Conservation (phyloP, 2,113 vertebrate species). For the Dicerorhinus sumatrensis region DNA sequence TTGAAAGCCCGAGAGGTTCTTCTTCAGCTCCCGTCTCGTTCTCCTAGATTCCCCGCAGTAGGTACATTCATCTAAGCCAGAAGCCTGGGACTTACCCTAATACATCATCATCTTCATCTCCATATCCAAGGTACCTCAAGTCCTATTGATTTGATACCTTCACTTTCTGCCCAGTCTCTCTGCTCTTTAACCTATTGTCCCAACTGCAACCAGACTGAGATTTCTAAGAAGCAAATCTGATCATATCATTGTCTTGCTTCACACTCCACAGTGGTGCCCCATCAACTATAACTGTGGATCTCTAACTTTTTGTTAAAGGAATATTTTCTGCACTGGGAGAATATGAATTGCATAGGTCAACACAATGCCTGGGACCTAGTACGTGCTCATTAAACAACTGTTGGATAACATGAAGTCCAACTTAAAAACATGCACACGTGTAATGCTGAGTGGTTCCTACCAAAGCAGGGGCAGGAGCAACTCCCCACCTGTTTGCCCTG, state of each 20-base stretch:
- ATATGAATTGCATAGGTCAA: background rate
- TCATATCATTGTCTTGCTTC: background rate
- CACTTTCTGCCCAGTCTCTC: background rate
- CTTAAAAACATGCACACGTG: background rate
- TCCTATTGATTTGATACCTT: background rate
- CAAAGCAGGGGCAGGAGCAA: background rate
- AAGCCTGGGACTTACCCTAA: background rate
- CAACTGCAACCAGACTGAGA: background rate
- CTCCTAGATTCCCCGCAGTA: background rate
- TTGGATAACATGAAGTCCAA: background rate
- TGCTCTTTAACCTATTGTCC: background rate
- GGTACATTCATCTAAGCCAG: background rate
- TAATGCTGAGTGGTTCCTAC: background rate
- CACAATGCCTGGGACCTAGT: background rate
- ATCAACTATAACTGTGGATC: background rate
- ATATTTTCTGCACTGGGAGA: background rate
- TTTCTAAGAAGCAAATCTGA: slow-evolving; percentile 1
- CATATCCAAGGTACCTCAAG: background rate
- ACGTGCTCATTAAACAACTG: background rate
- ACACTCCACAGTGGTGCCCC: background rate
- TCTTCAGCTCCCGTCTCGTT: background rate
- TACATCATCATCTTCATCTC: background rate
- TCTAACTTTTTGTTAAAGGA: background rate
- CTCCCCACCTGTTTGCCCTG: background rate
- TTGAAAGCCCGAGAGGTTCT: background rate